A percentile compares a stretch with the other conserved stretches of the same genome.
Conservation (phyloP, 1,140 invertebrate species). For the Danaus melanippus region DNA sequence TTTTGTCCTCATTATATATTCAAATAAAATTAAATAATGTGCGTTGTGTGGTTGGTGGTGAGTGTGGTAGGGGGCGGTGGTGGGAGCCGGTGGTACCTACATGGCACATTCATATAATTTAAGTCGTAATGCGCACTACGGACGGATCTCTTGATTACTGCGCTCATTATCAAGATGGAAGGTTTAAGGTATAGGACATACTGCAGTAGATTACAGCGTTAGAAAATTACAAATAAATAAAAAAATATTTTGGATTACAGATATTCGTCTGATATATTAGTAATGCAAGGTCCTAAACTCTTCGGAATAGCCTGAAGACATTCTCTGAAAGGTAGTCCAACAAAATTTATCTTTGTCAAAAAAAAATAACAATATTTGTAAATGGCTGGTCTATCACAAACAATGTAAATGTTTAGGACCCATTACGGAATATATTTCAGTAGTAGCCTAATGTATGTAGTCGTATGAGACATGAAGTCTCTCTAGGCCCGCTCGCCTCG, state of each 20-base stretch:
- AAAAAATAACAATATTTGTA: too few species aligned
- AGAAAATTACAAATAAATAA: too few species aligned
- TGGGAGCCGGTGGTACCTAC: conserved; percentile 1
- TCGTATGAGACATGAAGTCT: conserved; percentile 1
- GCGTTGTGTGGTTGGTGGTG: background rate
- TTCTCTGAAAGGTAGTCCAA: conserved; percentile 2
- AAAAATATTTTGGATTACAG: too few species aligned
- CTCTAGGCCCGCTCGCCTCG: background rate
- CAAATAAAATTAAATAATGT: conserved; percentile 4
- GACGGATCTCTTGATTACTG: conserved; percentile 11
- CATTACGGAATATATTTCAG: too few species aligned
- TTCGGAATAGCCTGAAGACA: too few species aligned
- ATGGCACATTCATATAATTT: background rate
- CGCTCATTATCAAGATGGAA: conserved; percentile 21
- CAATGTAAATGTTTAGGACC: too few species aligned
- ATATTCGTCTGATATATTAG: too few species aligned
- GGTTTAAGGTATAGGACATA: background rate
- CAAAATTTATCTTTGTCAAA: background rate
- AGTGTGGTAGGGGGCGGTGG: background rate
- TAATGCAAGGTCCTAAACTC: too few species aligned
- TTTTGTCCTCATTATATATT: background rate
- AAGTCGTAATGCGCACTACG: too few species aligned
- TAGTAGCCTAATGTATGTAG: background rate
- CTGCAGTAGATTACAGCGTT: too few species aligned
- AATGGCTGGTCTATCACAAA: too few species aligned